Evolutionary conservation across 2,888 invertebrate genomes (phyloP), one percentile per base, ranked within the genome.

Genomic region (Drosophila eohydei): DNA sequence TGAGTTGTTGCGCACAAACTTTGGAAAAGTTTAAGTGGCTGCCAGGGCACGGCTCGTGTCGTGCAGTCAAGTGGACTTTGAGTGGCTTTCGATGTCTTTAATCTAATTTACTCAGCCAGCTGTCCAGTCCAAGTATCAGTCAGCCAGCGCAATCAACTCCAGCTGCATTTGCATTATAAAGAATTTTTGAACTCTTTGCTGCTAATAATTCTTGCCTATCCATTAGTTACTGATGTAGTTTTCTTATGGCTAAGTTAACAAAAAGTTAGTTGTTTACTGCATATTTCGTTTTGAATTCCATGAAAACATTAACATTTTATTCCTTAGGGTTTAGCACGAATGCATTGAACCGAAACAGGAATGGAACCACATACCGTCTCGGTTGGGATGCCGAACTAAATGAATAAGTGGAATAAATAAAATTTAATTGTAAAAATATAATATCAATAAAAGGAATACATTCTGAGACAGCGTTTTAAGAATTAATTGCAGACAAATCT

Each of bases 21-120:
- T 82, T 80, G 46, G 56, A 57, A 66, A 85, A 75, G 69, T 83
- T 70, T 81, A 44, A 71, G 55, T 50, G 63, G 40, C 54, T 34
- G 40, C n/a, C 64, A 38, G 36, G 26, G 40, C 54, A 38, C n/a
- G 38, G 43, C 48, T 55, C 54, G 43, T 26, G 55, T 36, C 54
- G 16, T 30, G 54, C 60, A 69, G 58, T 66, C 70, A 66, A 70
- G 67, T 83, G 74, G 70, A 74, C 71, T 74, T 74, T 71, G 72
- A 83, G 80, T 82, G 78, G 74, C 83, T 82, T 83, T 83, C 64
- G 67, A 61, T 78, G 80, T 85, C 74, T 80, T 80, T 74, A 73
- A 82, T 80, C 74, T 78, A 80, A 83, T 74, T 65, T 63, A 51
- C 59, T 50, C 56, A 73, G 60, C n/a, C 43, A 58, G 32, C 43